Base-by-base conservation (phyloP, 2,797 vertebrate genomes). In the Catostomus latipinnis region DNA sequence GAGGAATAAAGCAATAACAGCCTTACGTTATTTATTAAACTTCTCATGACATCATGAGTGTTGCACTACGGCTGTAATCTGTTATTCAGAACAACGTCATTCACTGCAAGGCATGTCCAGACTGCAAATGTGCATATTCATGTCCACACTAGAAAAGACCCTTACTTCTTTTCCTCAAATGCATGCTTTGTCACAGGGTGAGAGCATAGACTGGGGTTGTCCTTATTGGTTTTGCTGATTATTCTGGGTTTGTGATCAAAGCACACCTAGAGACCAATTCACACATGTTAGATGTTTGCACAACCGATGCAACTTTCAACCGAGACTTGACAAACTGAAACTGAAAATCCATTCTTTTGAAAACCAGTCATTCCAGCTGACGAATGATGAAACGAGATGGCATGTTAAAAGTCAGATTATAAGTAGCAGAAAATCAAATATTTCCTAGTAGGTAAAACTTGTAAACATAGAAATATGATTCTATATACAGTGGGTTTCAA, bases 181-280 rank as follows among this genome's bases (percentile, higher is more conserved):
- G 93, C 91, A 88, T 99, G 98, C 92, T 96, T 95, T 63, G 94
- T 97, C 89, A 96, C 94, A 0, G 96, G 96, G 83, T 99, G 97
- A 88, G 97, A 98, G 92, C 98, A 99, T 79, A 95, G 90, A n/a
- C 93, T 90, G 12, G 95, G 92, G 82, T 94, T 95, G 86, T 98
- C 96, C 90, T 97, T 98, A 92, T 96, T 98, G 89, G 94, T 95
- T 93, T 97, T 98, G 94, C 97, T 98, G 94, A 99, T 99, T 92
- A 98, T 99, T 94, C 97, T 94, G 82, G 98, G 98, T 88, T 99
- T 99, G 92, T 99, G 96, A 92, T 99, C 97, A 94, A 99, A 99
- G 92, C 98, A 99, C 89, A 96, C 96, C 98, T 99, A 86, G 9
- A 83, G 75, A 88, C 70, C 52, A 81, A 70, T 85, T n/a, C 72